Base-by-base conservation (phyloP, 2,113 vertebrate genomes). In the Anoplopoma fimbria region DNA sequence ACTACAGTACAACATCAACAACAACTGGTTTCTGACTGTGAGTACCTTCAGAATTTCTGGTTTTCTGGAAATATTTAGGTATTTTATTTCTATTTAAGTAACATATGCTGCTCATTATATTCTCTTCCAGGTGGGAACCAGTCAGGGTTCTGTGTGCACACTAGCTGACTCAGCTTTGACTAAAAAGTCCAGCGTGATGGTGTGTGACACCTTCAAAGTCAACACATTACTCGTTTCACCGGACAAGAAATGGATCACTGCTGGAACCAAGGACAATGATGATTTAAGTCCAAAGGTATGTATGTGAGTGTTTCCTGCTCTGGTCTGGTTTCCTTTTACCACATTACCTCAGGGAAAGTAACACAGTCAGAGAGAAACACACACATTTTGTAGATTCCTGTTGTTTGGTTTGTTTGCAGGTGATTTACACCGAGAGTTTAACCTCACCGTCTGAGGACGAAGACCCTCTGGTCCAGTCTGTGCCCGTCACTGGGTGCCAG, bases 221-320 rank as follows among this genome's bases (percentile, higher is more conserved):
- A 78, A 94, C 10, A 75, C 93, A 4, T 70, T 95, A 2, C 80
- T 90, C 0, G 90, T 93, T 69, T 96, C 95, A 58, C 95, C 94
- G 6, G 92, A 96, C 92, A 85, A 65, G 38, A 94, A 92, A 75
- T 95, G 93, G 94, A 89, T 94, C 21, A 29, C 58, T 14, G 69
- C 83, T 38, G 90, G 76, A 8, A 93, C 83, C 0, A 90, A 76
- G 0, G 87, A 94, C 53, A 88, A 47, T 45, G 51, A 62, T 42
- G 89, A 85, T 61, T 51, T 87, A 19, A 85, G 87, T 77, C 91
- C 90, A 61, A 95, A 94, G 94, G 95, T 94, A 89, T 86, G 70
- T 82, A 31, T 60, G 62, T 9, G 71, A 65, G 25, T 82, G 10
- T 73, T 70, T 68, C 15, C 36, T 58, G 60, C 36, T 62, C 49